Conservation (phyloP, 2,888 invertebrate species). For the Lycia hirtaria region DNA sequence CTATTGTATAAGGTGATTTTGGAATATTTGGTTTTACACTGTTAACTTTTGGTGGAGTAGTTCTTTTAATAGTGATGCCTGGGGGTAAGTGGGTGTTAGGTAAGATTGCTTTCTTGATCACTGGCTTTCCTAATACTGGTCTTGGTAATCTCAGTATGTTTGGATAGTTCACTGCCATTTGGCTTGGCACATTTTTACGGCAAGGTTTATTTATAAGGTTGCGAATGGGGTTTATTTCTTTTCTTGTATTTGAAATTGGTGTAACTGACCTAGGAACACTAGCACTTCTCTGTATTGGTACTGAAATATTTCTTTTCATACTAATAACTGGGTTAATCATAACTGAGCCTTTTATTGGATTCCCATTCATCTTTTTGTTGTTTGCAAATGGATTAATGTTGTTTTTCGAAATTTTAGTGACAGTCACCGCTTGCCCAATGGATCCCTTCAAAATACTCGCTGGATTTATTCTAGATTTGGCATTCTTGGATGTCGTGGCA, state of each 20-base stretch:
- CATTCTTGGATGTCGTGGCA: conserved; percentile 57
- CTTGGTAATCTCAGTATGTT: not conserved
- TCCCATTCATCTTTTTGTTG: conserved; percentile 48
- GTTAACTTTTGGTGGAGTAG: conserved; percentile 24
- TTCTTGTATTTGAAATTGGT: not conserved
- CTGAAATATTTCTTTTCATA: conserved; percentile 30
- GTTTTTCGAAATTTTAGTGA: conserved; percentile 47
- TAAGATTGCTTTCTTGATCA: not conserved
- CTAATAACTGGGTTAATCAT: conserved; percentile 6
- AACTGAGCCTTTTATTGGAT: conserved; percentile 6
- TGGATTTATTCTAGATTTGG: conserved; percentile 38
- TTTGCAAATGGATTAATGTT: conserved; percentile 48
- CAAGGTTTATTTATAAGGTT: not conserved
- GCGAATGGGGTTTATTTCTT: not conserved
- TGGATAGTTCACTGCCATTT: not conserved
- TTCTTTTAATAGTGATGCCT: conserved; percentile 65
- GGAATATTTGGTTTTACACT: conserved; percentile 1
- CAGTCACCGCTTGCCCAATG: conserved; percentile 47
- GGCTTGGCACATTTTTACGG: not conserved
- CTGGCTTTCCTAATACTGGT: not conserved
- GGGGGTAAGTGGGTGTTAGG: conserved; percentile 56
- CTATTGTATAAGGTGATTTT: not conserved
- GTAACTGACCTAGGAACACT: not conserved
- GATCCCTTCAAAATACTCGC: conserved; percentile 39
- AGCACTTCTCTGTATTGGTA: conserved; percentile 5